These are phyloP conservation scores for Liparis tanakae DNA, from an alignment of 2,797 vertebrate genomes.

Conservation along the genomic window DNA sequence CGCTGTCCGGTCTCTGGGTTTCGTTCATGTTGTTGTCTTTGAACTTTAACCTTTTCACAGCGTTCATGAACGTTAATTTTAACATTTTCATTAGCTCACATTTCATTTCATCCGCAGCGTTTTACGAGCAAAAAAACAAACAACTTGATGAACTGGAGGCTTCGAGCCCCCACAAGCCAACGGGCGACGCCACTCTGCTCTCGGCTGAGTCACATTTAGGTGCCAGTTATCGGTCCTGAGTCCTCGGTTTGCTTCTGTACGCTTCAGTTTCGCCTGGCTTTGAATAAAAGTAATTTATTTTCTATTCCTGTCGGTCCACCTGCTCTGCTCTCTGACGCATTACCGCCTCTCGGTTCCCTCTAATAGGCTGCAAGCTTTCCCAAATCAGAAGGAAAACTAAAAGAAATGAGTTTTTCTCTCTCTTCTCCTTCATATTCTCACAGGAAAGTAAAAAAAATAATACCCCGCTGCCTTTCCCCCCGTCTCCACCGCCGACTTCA, in stretches of 20 bases:
- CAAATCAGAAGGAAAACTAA: not conserved
- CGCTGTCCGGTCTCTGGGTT: too few relatives aligned
- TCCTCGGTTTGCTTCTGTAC: not conserved
- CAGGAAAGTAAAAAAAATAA: not conserved
- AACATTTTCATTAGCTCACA: too few relatives aligned
- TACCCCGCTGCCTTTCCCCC: not conserved
- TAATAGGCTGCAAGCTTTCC: conserved; percentile 12
- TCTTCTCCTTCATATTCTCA: not conserved
- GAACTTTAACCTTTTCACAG: too few relatives aligned
- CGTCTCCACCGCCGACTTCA: not conserved
- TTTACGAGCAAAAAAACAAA: not conserved
- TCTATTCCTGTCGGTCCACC: not conserved
- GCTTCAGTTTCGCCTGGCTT: not conserved
- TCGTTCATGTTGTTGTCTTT: too few relatives aligned
- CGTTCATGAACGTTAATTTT: too few relatives aligned
- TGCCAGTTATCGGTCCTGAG: not conserved
- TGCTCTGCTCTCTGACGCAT: conserved; percentile 9
- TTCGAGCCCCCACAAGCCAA: not conserved
- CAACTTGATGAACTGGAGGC: not conserved
- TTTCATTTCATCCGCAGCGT: too few relatives aligned
- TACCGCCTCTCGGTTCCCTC: not conserved
- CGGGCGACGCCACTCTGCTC: not conserved
- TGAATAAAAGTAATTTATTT: not conserved
- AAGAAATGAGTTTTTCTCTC: not conserved
- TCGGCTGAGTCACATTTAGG: not conserved